These are phyloP conservation scores for Orchestes rusci DNA, from an alignment of 2,888 invertebrate genomes.

Conservation along the genomic window DNA sequence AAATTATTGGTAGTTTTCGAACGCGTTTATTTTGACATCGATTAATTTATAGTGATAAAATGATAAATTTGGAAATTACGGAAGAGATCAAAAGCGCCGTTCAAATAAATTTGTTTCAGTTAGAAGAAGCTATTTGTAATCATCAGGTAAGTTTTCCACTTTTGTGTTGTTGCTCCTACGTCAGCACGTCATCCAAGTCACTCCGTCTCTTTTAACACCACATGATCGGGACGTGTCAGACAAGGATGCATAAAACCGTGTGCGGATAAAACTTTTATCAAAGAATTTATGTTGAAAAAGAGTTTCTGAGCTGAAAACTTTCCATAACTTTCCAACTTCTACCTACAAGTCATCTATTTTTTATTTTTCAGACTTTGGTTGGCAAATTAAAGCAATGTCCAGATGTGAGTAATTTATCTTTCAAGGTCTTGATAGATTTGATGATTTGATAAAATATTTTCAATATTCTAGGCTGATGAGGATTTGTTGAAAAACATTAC, in stretches of 20 bases:
- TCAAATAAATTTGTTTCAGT: conserved; percentile 39
- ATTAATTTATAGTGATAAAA: no score
- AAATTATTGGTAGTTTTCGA: no score
- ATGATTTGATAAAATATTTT: background rate
- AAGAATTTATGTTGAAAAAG: no score
- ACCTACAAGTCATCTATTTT: conserved; percentile 3
- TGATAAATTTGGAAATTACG: conserved; percentile 40
- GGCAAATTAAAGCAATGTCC: conserved; percentile 35
- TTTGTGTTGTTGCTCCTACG: conserved; percentile 23
- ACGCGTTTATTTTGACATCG: no score
- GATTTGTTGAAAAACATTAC: conserved; percentile 35
- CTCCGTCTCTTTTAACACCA: no score
- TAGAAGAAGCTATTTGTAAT: conserved; percentile 42
- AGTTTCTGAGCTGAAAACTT: no score
- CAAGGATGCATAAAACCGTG: conserved; percentile 15
- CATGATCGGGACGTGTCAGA: conserved; percentile 6
- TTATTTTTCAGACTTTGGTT: conserved; percentile 37
- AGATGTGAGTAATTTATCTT: conserved; percentile 33
- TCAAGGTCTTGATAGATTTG: conserved; percentile 1
- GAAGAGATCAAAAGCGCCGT: conserved; percentile 41
- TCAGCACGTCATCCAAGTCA: conserved; percentile 30
- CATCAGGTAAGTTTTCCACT: conserved; percentile 42
- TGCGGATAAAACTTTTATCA: conserved; percentile 4
- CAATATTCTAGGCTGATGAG: conserved; percentile 34
- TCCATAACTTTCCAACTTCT: conserved; percentile 2